phyloP scores from a whole-genome alignment of 2,797 vertebrate genomes.

The Chelon auratus region DNA sequence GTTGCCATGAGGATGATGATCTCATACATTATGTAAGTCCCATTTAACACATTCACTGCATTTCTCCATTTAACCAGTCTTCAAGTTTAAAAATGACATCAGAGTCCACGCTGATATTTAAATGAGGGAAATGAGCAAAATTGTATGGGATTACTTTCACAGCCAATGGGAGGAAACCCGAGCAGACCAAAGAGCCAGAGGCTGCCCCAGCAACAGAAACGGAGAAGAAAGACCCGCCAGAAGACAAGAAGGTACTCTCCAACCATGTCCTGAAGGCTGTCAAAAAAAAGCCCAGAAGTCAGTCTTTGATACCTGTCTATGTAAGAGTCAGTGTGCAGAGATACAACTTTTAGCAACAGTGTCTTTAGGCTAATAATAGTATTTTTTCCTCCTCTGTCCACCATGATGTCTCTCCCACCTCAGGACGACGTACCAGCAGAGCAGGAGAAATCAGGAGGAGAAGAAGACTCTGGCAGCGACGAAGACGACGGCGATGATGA shows the following conservation, averaged over 20 bases:
- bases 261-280: slow-evolving; percentile 41
- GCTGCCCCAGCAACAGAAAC: slow-evolving; percentile 43
- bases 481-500: slow-evolving; percentile 63
- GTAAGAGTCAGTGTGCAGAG: slow-evolving; percentile 55
- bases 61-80: neutral
- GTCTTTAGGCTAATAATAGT: neutral
- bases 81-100: slow-evolving; percentile 18
- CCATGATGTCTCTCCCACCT: slow-evolving; percentile 7
- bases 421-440: slow-evolving; percentile 70
- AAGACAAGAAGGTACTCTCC: slow-evolving; percentile 76
- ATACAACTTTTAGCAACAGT: neutral
- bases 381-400: slow-evolving; percentile 4
- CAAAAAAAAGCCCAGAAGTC: slow-evolving; percentile 73
- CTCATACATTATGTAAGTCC: slow-evolving; percentile 1
- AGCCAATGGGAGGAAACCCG: slow-evolving; percentile 69
- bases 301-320: slow-evolving; percentile 74
- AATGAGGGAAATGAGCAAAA: slow-evolving; percentile 16
- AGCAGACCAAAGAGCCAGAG: slow-evolving; percentile 65
- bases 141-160: slow-evolving; percentile 36
- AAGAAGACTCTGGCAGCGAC: slow-evolving; percentile 71
- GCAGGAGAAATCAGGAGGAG: slow-evolving; percentile 63
- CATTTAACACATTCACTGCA: slow-evolving; percentile 1
- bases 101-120: slow-evolving; percentile 6
- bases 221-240: slow-evolving; percentile 62
- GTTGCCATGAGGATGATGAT: neutral